These are phyloP conservation scores for Anarsia innoxiella DNA, from an alignment of 2,888 invertebrate species.

Conservation along the genomic window DNA sequence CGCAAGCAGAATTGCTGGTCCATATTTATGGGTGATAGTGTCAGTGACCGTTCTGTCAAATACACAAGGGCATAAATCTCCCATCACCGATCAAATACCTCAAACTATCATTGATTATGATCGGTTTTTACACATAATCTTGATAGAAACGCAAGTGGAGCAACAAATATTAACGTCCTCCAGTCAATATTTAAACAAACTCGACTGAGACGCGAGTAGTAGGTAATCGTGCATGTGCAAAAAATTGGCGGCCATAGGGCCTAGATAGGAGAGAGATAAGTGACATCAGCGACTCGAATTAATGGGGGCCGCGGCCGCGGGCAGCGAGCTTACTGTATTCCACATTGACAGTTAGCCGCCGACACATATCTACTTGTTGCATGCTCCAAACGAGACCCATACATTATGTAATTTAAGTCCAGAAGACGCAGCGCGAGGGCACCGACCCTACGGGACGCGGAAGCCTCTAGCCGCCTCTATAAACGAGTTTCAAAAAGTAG, in stretches of 20 bases:
- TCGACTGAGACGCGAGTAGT: constrained; percentile 60
- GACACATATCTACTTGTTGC: constrained; percentile 77
- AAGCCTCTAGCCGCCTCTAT: constrained; percentile 74
- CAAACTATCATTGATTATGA: no score
- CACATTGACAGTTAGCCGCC: constrained; percentile 74
- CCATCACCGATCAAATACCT: no score
- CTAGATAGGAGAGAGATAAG: constrained; percentile 74
- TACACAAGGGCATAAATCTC: no score
- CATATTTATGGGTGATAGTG: constrained; percentile 76
- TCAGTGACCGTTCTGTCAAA: constrained; percentile 74
- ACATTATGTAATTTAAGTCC: constrained; percentile 76
- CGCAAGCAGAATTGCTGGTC: constrained; percentile 94
- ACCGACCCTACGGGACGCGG: constrained; percentile 75
- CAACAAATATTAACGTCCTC: constrained; percentile 44
- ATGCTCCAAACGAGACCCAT: constrained; percentile 67
- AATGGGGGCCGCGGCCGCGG: constrained; percentile 66
- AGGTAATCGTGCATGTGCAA: constrained; percentile 67
- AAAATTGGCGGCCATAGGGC: constrained; percentile 74
- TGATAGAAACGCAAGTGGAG: no score
- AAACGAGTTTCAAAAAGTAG: constrained; percentile 77
- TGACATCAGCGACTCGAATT: constrained; percentile 75
- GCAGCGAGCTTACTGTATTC: constrained; percentile 73
- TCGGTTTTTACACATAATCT: no score
- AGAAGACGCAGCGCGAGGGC: constrained; percentile 68
- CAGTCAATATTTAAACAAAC: constrained; percentile 51